Evolutionary conservation across 2,888 invertebrate genomes (phyloP), one percentile per base, ranked within the genome.

Genomic region (Meta bourneti): DNA sequence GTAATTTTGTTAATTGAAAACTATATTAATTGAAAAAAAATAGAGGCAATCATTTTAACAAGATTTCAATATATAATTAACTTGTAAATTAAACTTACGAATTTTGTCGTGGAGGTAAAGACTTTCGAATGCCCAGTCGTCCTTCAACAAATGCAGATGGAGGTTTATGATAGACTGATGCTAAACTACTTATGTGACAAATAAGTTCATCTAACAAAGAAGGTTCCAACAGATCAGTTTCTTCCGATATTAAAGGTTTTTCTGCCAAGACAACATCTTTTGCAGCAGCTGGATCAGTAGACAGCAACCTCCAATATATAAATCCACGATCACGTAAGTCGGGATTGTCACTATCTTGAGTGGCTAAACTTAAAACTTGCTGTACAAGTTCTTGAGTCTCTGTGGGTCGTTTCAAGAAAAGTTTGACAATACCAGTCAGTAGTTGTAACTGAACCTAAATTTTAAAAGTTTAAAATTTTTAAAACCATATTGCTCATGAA

Each of bases 241-340:
- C 99, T 95, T 99, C 99, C 0, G 99, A 99, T 95, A 99, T 99
- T 87, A 99, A 96, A 0, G 99, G 99, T 94, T 99, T 99, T 95
- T 99, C 99, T 0, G 99, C 99, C 79, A 99, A 95, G 0, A 99
- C 99, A 69, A 99, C 99, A 95, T 99, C 99, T 95, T 99, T 99
- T 48, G 99, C 99, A 0, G 99, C 99, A 7, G 98, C 99, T 0
- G 99, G 99, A 96, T 99, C 99, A 0, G 99, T 99, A 70, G 99
- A 99, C 61, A 99, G 96, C 86, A 99, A 96, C 78, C 99, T 97
- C 99, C 99, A 99, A 95, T 99, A 99, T 94, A 99, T 99, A 95
- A 99, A 99, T 79, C 99, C 99, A 93, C 99, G 97, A 95, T 99
- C 99, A 92, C 99, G 96, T 72, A 99, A 96, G 95, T 99, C 99